Evolutionary conservation across 2,797 vertebrate species (phyloP), one percentile per base, ranked within the genome.

Genomic region (Spatula versicolor): DNA sequence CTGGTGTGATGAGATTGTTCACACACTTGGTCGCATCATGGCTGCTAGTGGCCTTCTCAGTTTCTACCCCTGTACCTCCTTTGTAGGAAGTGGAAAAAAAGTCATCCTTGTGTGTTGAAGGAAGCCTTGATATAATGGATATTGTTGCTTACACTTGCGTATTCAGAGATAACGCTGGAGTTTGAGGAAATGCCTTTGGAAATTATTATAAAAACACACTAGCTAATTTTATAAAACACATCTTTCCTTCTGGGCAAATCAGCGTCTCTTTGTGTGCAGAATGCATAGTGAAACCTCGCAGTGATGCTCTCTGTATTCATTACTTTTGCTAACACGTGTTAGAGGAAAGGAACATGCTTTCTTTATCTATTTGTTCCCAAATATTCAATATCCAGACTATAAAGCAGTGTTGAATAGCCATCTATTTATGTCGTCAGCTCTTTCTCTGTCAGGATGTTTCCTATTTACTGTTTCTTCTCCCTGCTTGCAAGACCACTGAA

Each of bases 131-230:
- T 77, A 82, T 67, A 60, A 76, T 73, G 74, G 82, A 59, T 86
- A 20, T 81, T 88, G 84, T 95, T 96, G 79, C 88, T 95, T 93
- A 86, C 91, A n/a, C 54, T 76, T 25, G 71, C 68, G 72, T 68
- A 62, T 58, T 77, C 25, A 2, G 81, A 83, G 83, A n/a, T 50
- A 90, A 50, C 33, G 7, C 67, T 13, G 33, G 59, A 64, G 60
- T 90, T 86, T 20, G 83, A 88, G 86, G 83, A 80, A 75, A 77
- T 68, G 88, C 90, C 80, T 93, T 60, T 92, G 83, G 83, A 91
- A 71, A 54, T 80, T 80, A 3, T 71, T 80, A 7, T 31, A 79
- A 83, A 73, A 91, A 60, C 80, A 68, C 23, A 46, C 7, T 28
- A 52, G 52, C 79, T 83, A 21, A 90, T 92, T 90, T 58, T 72